A percentile compares a stretch with the other conserved stretches of the same genome.
These are phyloP conservation scores for Ramphastos sulfuratus DNA, from an alignment of 2,113 vertebrate species.

Conservation along the genomic window DNA sequence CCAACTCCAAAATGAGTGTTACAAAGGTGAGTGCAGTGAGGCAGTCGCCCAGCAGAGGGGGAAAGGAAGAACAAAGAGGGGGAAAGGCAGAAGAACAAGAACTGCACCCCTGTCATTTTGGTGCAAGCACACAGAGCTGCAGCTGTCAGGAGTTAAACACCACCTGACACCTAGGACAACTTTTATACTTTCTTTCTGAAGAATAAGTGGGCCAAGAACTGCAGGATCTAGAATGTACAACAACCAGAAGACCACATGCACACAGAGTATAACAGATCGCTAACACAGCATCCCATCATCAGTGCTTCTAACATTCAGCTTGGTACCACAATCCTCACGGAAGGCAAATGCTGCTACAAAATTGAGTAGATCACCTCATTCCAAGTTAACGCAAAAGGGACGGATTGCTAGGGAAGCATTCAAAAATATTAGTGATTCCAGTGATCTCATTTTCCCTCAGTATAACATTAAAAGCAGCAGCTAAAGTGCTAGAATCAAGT, in stretches of 20 bases:
- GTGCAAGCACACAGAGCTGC: background rate
- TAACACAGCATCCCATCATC: background rate
- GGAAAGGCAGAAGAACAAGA: background rate
- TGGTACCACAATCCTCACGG: background rate
- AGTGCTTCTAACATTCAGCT: background rate
- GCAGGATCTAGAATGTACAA: background rate
- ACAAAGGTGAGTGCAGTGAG: background rate
- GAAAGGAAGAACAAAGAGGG: background rate
- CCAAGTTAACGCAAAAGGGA: background rate
- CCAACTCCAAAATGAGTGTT: background rate
- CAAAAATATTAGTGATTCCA: background rate
- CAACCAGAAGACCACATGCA: background rate
- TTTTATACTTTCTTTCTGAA: background rate
- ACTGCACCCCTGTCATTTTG: background rate
- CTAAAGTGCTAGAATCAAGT: background rate
- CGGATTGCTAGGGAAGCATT: background rate
- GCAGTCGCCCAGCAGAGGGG: background rate
- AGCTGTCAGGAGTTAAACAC: background rate
- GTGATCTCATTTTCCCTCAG: background rate
- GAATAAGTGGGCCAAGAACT: background rate
- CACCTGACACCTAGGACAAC: background rate
- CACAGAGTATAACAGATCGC: background rate
- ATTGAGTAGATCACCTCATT: background rate
- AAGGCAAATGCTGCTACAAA: background rate
- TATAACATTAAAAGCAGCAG: background rate